Evolutionary conservation across 92 coral and sea anemone species (phyloP).

Genomic region (Parazoanthus darwini): DNA sequence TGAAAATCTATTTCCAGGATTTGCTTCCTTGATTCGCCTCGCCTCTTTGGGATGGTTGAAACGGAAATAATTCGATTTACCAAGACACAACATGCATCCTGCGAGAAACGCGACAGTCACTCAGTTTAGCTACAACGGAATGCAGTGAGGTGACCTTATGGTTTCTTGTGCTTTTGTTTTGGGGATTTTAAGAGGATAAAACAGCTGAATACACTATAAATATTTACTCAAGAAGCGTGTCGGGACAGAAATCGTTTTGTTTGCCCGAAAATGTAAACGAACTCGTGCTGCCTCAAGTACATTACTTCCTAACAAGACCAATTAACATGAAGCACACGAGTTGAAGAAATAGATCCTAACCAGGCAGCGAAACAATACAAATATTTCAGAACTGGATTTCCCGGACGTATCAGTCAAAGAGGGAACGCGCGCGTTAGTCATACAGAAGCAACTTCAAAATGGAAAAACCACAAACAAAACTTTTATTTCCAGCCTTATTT

Average conservation of each 20-base stretch:
- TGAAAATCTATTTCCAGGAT: conserved; percentile 97
- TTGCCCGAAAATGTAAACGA: conserved; percentile 10
- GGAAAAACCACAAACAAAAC: too few species aligned
- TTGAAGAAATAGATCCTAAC: too few species aligned
- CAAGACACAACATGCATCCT: conserved; percentile 99
- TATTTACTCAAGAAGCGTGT: conserved; percentile 22
- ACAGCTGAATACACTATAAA: neutral
- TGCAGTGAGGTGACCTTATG: neutral
- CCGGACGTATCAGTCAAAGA: too few species aligned
- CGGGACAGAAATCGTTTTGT: neutral
- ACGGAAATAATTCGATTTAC: conserved; percentile 98
- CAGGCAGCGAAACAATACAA: too few species aligned
- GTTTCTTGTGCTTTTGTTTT: neutral
- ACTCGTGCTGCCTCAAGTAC: neutral
- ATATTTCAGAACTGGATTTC: too few species aligned
- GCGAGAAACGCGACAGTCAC: conserved; percentile 13
- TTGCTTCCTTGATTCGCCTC: conserved; percentile 88
- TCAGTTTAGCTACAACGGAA: conserved; percentile 22
- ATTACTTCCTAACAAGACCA: neutral
- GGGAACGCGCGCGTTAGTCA: too few species aligned
- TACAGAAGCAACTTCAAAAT: too few species aligned
- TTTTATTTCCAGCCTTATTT: too few species aligned
- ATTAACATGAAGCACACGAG: too few species aligned
- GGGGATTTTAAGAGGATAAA: conserved; percentile 15
- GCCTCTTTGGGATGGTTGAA: conserved; percentile 99